Evolutionary conservation across 2,888 invertebrate species (phyloP), one percentile per base, ranked within the genome.

Genomic region (Odontothrips loti): DNA sequence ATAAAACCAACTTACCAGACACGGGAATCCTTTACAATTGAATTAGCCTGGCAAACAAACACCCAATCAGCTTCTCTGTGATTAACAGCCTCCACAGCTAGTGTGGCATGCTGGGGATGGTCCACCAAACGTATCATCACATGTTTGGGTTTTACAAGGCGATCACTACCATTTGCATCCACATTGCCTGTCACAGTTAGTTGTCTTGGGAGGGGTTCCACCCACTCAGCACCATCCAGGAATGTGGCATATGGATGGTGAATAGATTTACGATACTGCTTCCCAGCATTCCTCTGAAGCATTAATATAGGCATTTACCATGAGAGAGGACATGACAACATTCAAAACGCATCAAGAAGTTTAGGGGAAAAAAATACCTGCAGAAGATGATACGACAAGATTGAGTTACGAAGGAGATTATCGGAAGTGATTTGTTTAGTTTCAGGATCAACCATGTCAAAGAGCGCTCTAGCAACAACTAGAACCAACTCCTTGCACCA

Each of bases 401-500:
- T 88, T 20, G 86, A 83, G 75, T 87, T 84, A 79, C 89, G 87
- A 79, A 85, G 84, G 1, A 87, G 84, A 23, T 85, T 83, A 84
- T 89, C 87, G 0, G 86, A 84, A 9, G 85, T 86, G 80, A 91
- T 87, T 85, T 89, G 89, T 81, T 85, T 85, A 0, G 89, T 89
- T 79, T 85, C 86, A 3, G 88, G 87, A 86, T 95, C 92, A 10
- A 97, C 91, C 79, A 92, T 91, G 84, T 95, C 94, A 87, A 96
- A 97, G 12, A 98, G 88, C 80, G 94, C 93, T 84, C 94, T 90
- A 83, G 94, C 93, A 81, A 96, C 89, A 0, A 92, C 91, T 86
- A 96, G 87, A 1, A 97, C 92, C 75, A 97, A 88, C 87, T 98
- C 96, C 85, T 96, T 95, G 87, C 96, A 97, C 98, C 98, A 98